A percentile compares a stretch with the other conserved stretches of the same genome.
Conservation (phyloP, 2,797 vertebrate species). For the Pangasius krempfi region DNA sequence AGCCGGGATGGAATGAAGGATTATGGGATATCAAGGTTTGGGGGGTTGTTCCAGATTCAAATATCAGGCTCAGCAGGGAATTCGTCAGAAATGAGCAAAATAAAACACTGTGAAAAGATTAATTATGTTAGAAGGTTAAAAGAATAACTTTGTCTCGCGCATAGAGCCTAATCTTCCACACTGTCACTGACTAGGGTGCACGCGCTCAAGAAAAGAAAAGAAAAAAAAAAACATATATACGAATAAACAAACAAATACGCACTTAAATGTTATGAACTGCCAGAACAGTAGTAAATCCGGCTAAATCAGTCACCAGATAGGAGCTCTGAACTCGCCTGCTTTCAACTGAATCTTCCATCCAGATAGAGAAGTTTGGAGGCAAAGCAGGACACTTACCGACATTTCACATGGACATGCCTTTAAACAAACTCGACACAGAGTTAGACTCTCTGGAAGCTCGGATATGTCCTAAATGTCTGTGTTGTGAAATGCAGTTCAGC, state of each 20-base stretch:
- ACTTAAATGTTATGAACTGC: background rate
- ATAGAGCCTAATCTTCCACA: background rate
- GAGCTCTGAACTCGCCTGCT: background rate
- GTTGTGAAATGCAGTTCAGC: background rate
- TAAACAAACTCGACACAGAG: background rate
- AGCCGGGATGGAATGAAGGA: background rate
- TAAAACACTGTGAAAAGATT: background rate
- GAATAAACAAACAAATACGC: background rate
- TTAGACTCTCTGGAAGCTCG: background rate
- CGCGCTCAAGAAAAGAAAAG: background rate
- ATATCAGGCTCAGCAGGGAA: too few relatives aligned
- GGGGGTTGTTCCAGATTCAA: too few relatives aligned
- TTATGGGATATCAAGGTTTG: background rate
- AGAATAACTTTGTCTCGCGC: background rate
- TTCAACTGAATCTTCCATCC: background rate
- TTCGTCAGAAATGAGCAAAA: background rate
- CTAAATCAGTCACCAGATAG: background rate
- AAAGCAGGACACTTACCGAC: constrained; percentile 17
- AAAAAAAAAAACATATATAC: background rate
- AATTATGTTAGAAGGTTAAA: background rate
- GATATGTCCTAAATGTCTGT: background rate
- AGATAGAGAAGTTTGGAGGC: background rate
- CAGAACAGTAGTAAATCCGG: background rate
- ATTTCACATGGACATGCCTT: background rate
- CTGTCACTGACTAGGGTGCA: background rate